phyloP scores from a whole-genome alignment of 1,140 invertebrate species.

The Microplitis mediator region DNA sequence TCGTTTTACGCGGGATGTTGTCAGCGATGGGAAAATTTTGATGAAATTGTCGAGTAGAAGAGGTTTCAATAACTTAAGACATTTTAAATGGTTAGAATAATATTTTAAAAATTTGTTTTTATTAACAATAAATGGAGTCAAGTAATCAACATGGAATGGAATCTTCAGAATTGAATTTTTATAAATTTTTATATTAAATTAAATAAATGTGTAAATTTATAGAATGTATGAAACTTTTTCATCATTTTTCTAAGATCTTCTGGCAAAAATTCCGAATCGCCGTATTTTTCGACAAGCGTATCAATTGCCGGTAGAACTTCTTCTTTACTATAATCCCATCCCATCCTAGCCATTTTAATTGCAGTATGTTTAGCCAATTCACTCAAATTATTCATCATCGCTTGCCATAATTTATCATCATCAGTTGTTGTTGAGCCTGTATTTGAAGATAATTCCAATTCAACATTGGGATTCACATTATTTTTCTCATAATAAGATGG shows the following conservation, averaged over 20 bases:
- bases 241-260: not conserved
- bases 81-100: too few relatives aligned
- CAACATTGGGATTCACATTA: not conserved
- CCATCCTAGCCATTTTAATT: not conserved
- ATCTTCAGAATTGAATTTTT: not conserved
- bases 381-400: constrained; percentile 1
- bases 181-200: not conserved
- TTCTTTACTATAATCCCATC: not conserved
- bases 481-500: too few relatives aligned
- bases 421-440: not conserved
- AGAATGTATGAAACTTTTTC: not conserved
- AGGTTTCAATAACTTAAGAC: too few relatives aligned
- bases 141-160: not conserved
- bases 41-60: too few relatives aligned
- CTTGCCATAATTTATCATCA: not conserved
- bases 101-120: not conserved
- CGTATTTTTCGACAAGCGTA: not conserved
- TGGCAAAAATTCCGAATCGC: constrained; percentile 4
- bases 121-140: not conserved
- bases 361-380: constrained; percentile 1
- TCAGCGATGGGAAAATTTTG: too few relatives aligned
- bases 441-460: not conserved
- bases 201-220: not conserved
- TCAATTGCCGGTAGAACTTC: constrained; percentile 14
- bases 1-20: too few relatives aligned